phyloP scores from a whole-genome alignment of 2,888 invertebrate genomes.

The Dascillus cervinus region DNA sequence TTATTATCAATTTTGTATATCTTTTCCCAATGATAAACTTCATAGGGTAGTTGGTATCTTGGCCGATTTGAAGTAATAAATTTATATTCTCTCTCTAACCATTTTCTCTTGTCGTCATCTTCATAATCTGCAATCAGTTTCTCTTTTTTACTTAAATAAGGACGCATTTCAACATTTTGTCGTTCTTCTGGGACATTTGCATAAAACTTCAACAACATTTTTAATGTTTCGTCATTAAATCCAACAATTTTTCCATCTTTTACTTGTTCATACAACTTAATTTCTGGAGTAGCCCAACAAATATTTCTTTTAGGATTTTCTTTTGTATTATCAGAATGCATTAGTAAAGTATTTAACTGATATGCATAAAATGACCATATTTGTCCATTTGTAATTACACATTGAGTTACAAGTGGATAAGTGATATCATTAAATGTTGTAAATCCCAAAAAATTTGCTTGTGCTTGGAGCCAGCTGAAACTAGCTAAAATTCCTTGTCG shows the following conservation, averaged over 20 bases:
- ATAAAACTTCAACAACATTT: slow-evolving; percentile 66
- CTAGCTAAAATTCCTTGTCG: slow-evolving; percentile 70
- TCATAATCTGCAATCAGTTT: slow-evolving; percentile 59
- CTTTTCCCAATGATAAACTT: slow-evolving; percentile 73
- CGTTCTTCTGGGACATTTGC: slow-evolving; percentile 58
- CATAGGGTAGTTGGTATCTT: slow-evolving; percentile 53
- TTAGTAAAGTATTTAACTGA: slow-evolving; percentile 79
- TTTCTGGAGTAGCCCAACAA: slow-evolving; percentile 67
- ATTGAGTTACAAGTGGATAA: slow-evolving; percentile 85
- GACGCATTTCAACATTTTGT: slow-evolving; percentile 53
- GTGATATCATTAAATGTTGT: slow-evolving; percentile 84
- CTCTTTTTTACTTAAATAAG: slow-evolving; percentile 58
- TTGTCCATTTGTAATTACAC: slow-evolving; percentile 81
- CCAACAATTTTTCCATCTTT: slow-evolving; percentile 66
- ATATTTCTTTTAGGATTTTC: slow-evolving; percentile 67
- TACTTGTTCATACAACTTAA: slow-evolving; percentile 67
- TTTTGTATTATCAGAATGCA: slow-evolving; percentile 56
- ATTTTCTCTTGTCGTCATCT: slow-evolving; percentile 58
- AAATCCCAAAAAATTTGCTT: slow-evolving; percentile 82
- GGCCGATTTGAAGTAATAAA: slow-evolving; percentile 61
- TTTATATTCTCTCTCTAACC: slow-evolving; percentile 64
- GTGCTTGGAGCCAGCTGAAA: slow-evolving; percentile 71
- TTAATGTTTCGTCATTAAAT: slow-evolving; percentile 72
- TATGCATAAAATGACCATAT: slow-evolving; percentile 81
- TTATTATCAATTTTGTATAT: slow-evolving; percentile 70